These are phyloP conservation scores for Silvanus unidentatus DNA, from an alignment of 2,888 invertebrate species.

Conservation along the genomic window DNA sequence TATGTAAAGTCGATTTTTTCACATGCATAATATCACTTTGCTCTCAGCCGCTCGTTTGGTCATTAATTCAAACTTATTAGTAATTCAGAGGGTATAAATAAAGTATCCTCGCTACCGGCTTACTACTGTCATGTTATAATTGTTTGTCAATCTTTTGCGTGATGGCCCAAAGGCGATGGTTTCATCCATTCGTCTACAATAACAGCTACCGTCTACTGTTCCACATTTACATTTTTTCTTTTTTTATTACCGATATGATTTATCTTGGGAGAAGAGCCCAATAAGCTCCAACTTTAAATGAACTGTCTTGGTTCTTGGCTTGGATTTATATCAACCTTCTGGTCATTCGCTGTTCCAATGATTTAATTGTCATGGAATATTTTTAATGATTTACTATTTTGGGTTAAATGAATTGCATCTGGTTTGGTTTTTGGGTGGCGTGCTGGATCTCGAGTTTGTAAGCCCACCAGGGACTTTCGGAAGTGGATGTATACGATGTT, in stretches of 20 bases:
- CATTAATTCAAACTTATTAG: conserved; percentile 29
- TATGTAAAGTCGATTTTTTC: conserved; percentile 6
- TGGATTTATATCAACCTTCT: no score
- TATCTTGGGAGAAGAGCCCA: no score
- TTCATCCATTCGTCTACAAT: conserved; percentile 10
- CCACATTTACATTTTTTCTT: conserved; percentile 1
- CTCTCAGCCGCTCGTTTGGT: conserved; percentile 15
- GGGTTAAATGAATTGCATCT: no score
- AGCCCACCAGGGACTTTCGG: no score
- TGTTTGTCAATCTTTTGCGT: conserved; percentile 34
- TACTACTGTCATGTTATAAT: conserved; percentile 33
- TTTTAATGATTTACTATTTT: no score
- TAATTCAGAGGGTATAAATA: conserved; percentile 27
- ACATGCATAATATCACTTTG: conserved; percentile 22
- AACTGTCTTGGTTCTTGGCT: no score
- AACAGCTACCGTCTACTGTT: conserved; percentile 22
- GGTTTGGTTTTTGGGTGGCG: no score
- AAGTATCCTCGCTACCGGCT: conserved; percentile 30
- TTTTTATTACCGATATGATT: background rate
- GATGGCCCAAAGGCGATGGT: conserved; percentile 20
- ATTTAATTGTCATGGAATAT: no score
- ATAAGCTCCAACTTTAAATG: no score
- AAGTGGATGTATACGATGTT: no score
- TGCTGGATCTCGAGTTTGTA: no score
- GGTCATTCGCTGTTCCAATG: no score